These are phyloP conservation scores for Cynopterus sphinx DNA, from an alignment of 2,797 vertebrate genomes.

Conservation along the genomic window DNA sequence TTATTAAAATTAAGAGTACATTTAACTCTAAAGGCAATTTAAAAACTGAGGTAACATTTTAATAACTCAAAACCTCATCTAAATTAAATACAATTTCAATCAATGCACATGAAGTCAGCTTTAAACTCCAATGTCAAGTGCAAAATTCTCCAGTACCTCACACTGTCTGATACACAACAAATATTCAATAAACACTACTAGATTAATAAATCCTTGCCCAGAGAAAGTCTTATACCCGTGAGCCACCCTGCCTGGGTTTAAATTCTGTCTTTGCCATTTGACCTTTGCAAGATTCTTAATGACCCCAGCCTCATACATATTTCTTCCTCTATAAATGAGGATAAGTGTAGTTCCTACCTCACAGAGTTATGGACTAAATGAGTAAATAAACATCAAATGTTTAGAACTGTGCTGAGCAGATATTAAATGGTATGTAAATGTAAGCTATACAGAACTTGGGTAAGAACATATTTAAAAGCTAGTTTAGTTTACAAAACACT, in stretches of 20 bases:
- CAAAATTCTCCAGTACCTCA: background rate
- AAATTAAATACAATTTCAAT: background rate
- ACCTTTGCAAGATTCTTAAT: background rate
- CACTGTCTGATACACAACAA: background rate
- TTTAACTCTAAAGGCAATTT: background rate
- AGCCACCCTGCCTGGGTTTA: background rate
- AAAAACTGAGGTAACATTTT: conserved; percentile 11
- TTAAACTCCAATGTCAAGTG: background rate
- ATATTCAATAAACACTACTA: background rate
- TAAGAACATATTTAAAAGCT: background rate
- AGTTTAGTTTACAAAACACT: background rate
- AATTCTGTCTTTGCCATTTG: background rate
- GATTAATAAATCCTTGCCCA: background rate
- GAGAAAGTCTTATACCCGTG: background rate
- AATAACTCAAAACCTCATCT: conserved; percentile 24
- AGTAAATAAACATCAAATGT: background rate
- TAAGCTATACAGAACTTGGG: background rate
- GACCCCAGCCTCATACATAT: background rate
- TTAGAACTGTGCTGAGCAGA: background rate
- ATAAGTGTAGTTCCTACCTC: background rate
- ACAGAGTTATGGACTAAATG: background rate
- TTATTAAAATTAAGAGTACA: conserved; percentile 13
- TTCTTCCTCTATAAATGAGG: background rate
- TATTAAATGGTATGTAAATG: background rate
- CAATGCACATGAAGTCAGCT: conserved; percentile 12